A percentile compares a stretch with the other conserved stretches of the same genome.
phyloP scores from a whole-genome alignment of 2,888 invertebrate species.

The Limnephilus auricula region DNA sequence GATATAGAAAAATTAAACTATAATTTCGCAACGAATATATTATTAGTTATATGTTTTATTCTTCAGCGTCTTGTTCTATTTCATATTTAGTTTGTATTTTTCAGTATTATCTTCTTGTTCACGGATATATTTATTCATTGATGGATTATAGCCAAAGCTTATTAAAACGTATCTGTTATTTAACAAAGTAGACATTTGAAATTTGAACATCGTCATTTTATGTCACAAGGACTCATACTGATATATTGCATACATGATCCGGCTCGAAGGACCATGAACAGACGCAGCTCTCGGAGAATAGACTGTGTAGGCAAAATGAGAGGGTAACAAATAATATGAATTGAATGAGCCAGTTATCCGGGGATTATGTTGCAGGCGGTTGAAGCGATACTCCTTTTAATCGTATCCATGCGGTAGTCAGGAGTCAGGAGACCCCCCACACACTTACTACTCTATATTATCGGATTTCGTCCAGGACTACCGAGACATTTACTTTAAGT shows the following conservation, averaged over 20 bases:
- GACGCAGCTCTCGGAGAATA: not conserved
- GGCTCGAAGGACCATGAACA: not conserved
- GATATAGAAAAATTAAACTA: too few relatives aligned
- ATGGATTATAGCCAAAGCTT: not conserved
- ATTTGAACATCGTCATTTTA: not conserved
- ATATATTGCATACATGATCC: not conserved
- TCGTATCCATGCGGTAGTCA: not conserved
- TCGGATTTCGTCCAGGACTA: not conserved
- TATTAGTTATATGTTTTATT: too few relatives aligned
- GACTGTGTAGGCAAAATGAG: not conserved
- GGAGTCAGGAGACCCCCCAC: not conserved
- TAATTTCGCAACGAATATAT: too few relatives aligned
- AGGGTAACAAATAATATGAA: not conserved
- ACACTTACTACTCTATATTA: not conserved
- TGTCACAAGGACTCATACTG: not conserved
- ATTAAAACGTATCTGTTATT: too few relatives aligned
- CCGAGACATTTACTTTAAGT: not conserved
- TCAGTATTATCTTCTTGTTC: too few relatives aligned
- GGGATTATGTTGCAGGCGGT: not conserved
- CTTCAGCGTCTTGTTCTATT: too few relatives aligned
- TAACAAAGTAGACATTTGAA: not conserved
- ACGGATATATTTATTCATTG: too few relatives aligned
- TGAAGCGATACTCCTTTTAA: not conserved
- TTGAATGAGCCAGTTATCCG: not conserved
- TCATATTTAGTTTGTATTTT: too few relatives aligned